Base-by-base conservation (phyloP, 2,888 invertebrate species). In the Rotaria macrura region DNA sequence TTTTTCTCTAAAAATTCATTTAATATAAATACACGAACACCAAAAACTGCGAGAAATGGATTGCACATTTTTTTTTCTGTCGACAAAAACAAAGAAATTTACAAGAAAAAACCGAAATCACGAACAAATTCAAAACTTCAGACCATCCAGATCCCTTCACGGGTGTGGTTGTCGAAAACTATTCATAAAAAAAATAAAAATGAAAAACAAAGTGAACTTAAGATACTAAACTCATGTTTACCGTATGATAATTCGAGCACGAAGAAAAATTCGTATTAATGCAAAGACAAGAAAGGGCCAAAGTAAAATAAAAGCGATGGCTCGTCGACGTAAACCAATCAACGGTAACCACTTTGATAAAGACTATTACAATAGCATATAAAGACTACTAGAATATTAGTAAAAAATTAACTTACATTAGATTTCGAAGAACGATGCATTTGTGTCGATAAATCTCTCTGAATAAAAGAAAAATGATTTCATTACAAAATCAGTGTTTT, bases 171-270 rank as follows among this genome's bases (percentile, higher is more conserved):
- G 79, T 43, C 79, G 79, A 14, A 79, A 79, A 43, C 79, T 79
- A 74, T 4, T n/a, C n/a, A n/a, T n/a, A 65, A 1, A 65, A 29
- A 34, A 65, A 29, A 65, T 2, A 79, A n/a, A 43, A 79, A 49
- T 9, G 14, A 49, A 5, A 9, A 40, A 43, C 1, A 79, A 25
- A n/a, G 4, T 25, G 3, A 20, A 65, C 34, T 7, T 34, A 29
- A 34, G 2, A 65, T 65, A 5, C 17, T 20, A 38, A 65, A 4
- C 5, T 34, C 3, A 3, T 4, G 3, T 79, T 79, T 43, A 79
- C 79, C 79, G 79, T 79, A 79, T 79, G 14, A 79, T 79, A n/a
- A 79, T 43, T 79, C 43, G 40, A 14, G 79, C 79, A 79, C 43
- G 79, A 43, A 79, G 43, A n/a, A 79, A 43, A 12, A 79, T 12